These are phyloP conservation scores for Microchirus variegatus DNA, from an alignment of 2,797 vertebrate species.

Conservation along the genomic window DNA sequence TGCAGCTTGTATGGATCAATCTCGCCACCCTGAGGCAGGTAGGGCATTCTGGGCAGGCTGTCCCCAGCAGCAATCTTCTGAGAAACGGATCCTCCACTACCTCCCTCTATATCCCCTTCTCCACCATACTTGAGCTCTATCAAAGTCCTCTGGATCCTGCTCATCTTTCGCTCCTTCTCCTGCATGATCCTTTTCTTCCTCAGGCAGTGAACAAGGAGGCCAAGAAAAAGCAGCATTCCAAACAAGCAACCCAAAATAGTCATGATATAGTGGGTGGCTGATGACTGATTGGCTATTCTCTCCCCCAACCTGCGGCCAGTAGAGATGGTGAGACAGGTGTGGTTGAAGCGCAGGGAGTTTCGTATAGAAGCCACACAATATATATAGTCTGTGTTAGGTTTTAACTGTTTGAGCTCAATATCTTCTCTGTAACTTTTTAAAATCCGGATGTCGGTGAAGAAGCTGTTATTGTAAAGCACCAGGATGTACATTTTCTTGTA, in stretches of 20 bases:
- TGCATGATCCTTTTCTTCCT: slow-evolving; percentile 87
- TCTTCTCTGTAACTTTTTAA: slow-evolving; percentile 89
- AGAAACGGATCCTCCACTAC: slow-evolving; percentile 79
- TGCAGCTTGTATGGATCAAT: slow-evolving; percentile 91
- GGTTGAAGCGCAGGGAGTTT: slow-evolving; percentile 92
- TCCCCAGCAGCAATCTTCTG: slow-evolving; percentile 88
- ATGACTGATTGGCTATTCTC: slow-evolving; percentile 79
- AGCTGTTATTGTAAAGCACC: slow-evolving; percentile 95
- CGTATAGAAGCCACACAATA: slow-evolving; percentile 96
- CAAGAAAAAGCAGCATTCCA: slow-evolving; percentile 93
- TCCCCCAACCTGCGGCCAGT: slow-evolving; percentile 80
- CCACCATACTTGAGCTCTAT: slow-evolving; percentile 93
- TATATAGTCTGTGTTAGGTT: slow-evolving; percentile 93
- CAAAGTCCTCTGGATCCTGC: slow-evolving; percentile 92
- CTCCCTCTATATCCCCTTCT: slow-evolving; percentile 70
- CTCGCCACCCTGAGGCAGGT: slow-evolving; percentile 86
- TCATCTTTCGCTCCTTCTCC: slow-evolving; percentile 89
- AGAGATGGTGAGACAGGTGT: slow-evolving; percentile 94
- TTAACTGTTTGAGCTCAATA: slow-evolving; percentile 87
- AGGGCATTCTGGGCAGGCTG: slow-evolving; percentile 89
- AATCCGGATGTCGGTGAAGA: slow-evolving; percentile 89
- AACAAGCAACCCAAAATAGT: slow-evolving; percentile 95
- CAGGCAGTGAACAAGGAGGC: slow-evolving; percentile 91
- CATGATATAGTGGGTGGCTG: slow-evolving; percentile 97
- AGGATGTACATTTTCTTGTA: slow-evolving; percentile 96